Evolutionary conservation across 1,140 invertebrate species (phyloP).

Genomic region (Melitaea cinxia): DNA sequence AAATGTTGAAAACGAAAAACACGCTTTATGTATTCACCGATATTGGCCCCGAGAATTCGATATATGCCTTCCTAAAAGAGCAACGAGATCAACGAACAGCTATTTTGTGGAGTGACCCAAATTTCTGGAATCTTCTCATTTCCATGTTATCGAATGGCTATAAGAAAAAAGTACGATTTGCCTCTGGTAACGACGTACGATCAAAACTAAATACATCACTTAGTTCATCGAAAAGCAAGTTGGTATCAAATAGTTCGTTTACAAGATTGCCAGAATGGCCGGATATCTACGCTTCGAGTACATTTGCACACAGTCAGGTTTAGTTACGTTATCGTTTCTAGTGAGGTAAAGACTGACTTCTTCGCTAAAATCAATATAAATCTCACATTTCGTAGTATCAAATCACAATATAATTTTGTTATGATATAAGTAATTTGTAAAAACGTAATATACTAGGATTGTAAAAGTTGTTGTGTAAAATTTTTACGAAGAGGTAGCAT

Average conservation of each 20-base stretch:
- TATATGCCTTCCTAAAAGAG: slow-evolving; percentile 70
- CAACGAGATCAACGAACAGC: slow-evolving; percentile 58
- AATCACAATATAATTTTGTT: slow-evolving; percentile 49
- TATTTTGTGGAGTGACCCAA: slow-evolving; percentile 61
- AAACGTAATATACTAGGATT: slow-evolving; percentile 37
- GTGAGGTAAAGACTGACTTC: slow-evolving; percentile 80
- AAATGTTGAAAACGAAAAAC: slow-evolving; percentile 68
- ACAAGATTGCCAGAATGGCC: slow-evolving; percentile 53
- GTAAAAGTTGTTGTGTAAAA: slow-evolving; percentile 43
- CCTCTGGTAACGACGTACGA: slow-evolving; percentile 13
- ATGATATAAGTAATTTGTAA: slow-evolving; percentile 36
- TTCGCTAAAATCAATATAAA: slow-evolving; percentile 52
- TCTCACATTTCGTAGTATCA: slow-evolving; percentile 49
- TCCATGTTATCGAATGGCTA: slow-evolving; percentile 27
- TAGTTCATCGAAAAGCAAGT: slow-evolving; percentile 15
- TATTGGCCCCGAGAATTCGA: slow-evolving; percentile 67
- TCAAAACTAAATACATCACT: slow-evolving; percentile 11
- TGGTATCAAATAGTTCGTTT: slow-evolving; percentile 36
- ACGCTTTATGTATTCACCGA: slow-evolving; percentile 70
- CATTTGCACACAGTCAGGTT: slow-evolving; percentile 66
- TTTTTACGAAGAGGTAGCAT: slow-evolving; percentile 32
- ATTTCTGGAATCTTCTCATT: slow-evolving; percentile 64
- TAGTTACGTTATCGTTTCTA: slow-evolving; percentile 61
- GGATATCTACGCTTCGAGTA: slow-evolving; percentile 52
- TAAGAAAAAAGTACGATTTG: slow-evolving; percentile 28